Base-by-base conservation (phyloP, 30 jellyfish, hydroid and myxozoan species). In the Catostylus mosaicus region DNA sequence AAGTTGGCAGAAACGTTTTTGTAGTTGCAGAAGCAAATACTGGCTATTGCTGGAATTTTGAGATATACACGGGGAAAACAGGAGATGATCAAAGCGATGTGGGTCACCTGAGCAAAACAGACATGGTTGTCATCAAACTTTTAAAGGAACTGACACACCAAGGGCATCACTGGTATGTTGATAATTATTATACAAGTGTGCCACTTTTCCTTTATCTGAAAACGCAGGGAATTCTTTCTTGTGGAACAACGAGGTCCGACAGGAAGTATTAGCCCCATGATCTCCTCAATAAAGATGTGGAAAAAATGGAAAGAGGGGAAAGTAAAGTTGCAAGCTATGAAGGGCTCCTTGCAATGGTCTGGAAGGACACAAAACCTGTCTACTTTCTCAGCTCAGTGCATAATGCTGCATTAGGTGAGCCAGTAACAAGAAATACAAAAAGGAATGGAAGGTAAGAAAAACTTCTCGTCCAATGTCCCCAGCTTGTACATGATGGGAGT, bases 401-500 rank as follows among this genome's bases (percentile, higher is more conserved):
- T 26, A 30, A 62, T 30, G 19, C 40, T 11, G 20, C 30, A 14
- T 11, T 23, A 9, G 71, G 71, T 23, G 71, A 57, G 71, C 71
- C 71, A 10, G 40, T 62, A 46, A 22, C 75, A 29, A 62, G 75
- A 30, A 62, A 62, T 33, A 22, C 75, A 16, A 74, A 74, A n/a
- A 74, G 54, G 31, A 62, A 74, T 26, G 86, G 86, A 38, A 30
- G 48, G 38, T 74, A 74, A 12, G 75, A 74, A 20, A 34, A 74
- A 37, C 18, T 48, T 0, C 31, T n/a, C 18, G 54, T 74, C 59
- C 66, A 52, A 30, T 74, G 86, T 50, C 86, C 86, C 20, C 86
- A 74, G 86, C 59, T 76, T n/a, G 88, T 59, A 23, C 40, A 16
- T 3, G 88, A 76, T 57, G 30, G 88, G 82, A 18, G 88, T 76